Base-by-base conservation (phyloP, 2,888 invertebrate species). In the Iphiclides podalirius region DNA sequence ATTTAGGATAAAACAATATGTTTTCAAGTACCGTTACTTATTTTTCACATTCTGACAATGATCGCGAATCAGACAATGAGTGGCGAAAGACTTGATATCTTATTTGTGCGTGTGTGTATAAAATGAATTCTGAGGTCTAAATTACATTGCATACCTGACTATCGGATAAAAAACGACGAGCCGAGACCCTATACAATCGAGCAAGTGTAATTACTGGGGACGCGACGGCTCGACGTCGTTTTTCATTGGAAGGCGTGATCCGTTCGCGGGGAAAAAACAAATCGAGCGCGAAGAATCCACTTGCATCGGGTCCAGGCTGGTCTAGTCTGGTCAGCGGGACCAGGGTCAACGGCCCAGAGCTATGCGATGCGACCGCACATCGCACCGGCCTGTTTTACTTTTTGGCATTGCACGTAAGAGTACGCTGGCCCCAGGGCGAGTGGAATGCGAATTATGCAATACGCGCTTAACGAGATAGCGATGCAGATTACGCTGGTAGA, bases 301-400 rank as follows among this genome's bases (percentile, higher is more conserved):
- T 37, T 42, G 47, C 47, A 37, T 42, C 47, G 42, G 37, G 37
- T 42, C 41, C 36, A 39, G 47, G 36, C 52, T 49, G 55, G 50
- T 53, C 59, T 54, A 53, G 58, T 42, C 46, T 20, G 35, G n/a
- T n/a, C n/a, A n/a, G n/a, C n/a, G n/a, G n/a, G n/a, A n/a, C 15
- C 52, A 33, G 47, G 55, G 55, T 53, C 55, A 47, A 40, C 40
- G 47, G 52, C 53, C 58, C 38, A 35, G 36, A 47, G 49, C 56
- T 52, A 44, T 52, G 49, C 52, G 36, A 14, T 53, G 28, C 12
- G 47, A 28, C 55, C 49, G 50, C 52, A 52, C 47, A 41, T 52
- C 15, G 37, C 13, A 52, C 49, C 52, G 49, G 49, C 48, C 52
- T 54, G 45, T 50, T 51, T 53, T 53, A 8, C 28, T 28, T 28